Conservation (phyloP, 1,140 invertebrate species). For the Riptortus pedestris region DNA sequence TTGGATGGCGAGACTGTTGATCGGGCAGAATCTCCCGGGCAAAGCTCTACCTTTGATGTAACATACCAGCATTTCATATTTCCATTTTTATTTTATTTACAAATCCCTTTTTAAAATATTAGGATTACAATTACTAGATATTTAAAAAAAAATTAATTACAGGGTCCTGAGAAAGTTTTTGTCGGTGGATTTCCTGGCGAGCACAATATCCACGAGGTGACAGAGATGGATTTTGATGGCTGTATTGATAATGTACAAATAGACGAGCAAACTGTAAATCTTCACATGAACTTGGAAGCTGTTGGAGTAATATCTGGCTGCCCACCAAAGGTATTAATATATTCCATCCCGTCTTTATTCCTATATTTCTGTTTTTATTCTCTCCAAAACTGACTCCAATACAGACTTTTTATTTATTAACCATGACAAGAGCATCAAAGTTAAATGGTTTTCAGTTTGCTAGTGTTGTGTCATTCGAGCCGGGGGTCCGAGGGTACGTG, state of each 20-base stretch:
- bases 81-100: too few relatives aligned
- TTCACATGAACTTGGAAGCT: conserved; percentile 60
- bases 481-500: conserved; percentile 49
- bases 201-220: conserved; percentile 53
- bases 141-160: conserved; percentile 27
- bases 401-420: too few relatives aligned
- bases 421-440: too few relatives aligned
- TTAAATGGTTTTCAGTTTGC: conserved; percentile 42
- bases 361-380: background rate
- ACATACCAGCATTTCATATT: too few relatives aligned
- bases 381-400: too few relatives aligned
- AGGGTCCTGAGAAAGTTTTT: conserved; percentile 57
- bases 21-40: conserved; percentile 35
- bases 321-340: conserved; percentile 56
- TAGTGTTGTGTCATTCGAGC: conserved; percentile 51
- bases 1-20: conserved; percentile 49
- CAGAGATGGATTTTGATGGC: conserved; percentile 75
- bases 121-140: too few relatives aligned
- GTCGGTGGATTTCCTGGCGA: conserved; percentile 75
- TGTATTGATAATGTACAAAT: conserved; percentile 81
- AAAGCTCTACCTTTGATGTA: conserved; percentile 25
- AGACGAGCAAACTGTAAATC: conserved; percentile 58
- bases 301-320: conserved; percentile 76
- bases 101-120: too few relatives aligned
- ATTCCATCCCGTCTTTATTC: background rate